These are phyloP conservation scores for Eupristina koningsbergeri DNA, from an alignment of 1,140 invertebrate species.

Conservation along the genomic window DNA sequence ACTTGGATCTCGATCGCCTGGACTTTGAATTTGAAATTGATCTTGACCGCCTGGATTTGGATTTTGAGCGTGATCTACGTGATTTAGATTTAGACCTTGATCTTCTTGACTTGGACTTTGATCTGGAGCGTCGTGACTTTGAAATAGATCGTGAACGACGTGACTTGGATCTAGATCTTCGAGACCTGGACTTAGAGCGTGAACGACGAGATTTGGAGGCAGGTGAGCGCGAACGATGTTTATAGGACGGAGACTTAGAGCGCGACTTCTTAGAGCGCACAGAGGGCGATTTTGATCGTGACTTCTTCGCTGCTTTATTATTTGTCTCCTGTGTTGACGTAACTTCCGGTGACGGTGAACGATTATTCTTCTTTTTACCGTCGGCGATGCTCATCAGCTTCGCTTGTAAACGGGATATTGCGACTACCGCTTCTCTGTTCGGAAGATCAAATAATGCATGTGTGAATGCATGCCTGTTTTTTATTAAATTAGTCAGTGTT, in stretches of 20 bases:
- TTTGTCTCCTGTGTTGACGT: slow-evolving; percentile 51
- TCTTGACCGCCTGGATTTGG: slow-evolving; percentile 56
- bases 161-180: slow-evolving; percentile 58
- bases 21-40: slow-evolving; percentile 70
- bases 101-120: slow-evolving; percentile 67
- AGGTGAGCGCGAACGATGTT: slow-evolving; percentile 64
- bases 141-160: slow-evolving; percentile 37
- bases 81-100: slow-evolving; percentile 61
- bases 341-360: slow-evolving; percentile 62
- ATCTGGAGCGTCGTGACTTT: slow-evolving; percentile 59
- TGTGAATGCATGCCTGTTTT: slow-evolving; percentile 31
- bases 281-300: slow-evolving; percentile 64
- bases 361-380: slow-evolving; percentile 70
- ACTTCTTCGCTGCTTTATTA: slow-evolving; percentile 63
- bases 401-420: slow-evolving; percentile 76
- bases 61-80: slow-evolving; percentile 58
- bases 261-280: slow-evolving; percentile 62
- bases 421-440: slow-evolving; percentile 70
- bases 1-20: slow-evolving; percentile 57
- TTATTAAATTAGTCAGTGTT: slow-evolving; percentile 16
- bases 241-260: slow-evolving; percentile 64
- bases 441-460: slow-evolving; percentile 37
- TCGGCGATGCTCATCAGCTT: slow-evolving; percentile 77
- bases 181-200: slow-evolving; percentile 61
- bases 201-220: slow-evolving; percentile 60